phyloP scores from a whole-genome alignment of 2,888 invertebrate genomes.

The Oxycera nigricornis region DNA sequence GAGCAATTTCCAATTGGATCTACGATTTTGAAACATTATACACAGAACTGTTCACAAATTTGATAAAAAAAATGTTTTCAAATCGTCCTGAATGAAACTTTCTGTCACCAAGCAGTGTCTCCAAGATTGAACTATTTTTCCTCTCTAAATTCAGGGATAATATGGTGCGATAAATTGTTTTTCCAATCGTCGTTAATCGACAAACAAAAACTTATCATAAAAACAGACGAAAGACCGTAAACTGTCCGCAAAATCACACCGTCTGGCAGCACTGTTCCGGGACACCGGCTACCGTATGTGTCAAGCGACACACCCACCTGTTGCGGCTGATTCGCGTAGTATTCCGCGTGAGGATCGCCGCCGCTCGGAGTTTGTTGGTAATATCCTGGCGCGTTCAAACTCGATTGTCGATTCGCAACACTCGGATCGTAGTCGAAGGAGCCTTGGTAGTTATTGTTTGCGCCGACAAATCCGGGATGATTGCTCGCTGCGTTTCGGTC shows the following conservation, averaged over 20 bases:
- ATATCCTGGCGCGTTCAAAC: conserved; percentile 43
- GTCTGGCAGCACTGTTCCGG: not conserved
- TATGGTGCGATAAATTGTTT: not conserved
- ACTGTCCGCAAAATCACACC: not conserved
- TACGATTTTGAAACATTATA: too few relatives aligned
- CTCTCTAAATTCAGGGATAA: not conserved
- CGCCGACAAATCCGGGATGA: conserved; percentile 37
- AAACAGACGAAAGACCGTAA: too few relatives aligned
- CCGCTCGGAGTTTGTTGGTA: not conserved
- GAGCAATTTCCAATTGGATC: too few relatives aligned
- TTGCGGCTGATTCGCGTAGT: conserved; percentile 44
- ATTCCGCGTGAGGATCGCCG: conserved; percentile 39
- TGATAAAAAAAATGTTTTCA: too few relatives aligned
- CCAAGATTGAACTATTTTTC: not conserved
- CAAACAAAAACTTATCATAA: too few relatives aligned
- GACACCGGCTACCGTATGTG: not conserved
- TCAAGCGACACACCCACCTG: conserved; percentile 37
- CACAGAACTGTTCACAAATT: too few relatives aligned
- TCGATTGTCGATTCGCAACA: conserved; percentile 17
- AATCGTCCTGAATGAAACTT: not conserved
- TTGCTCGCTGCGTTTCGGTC: conserved; percentile 14
- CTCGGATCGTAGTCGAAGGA: conserved; percentile 38
- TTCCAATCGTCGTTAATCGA: not conserved
- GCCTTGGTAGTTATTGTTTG: conserved; percentile 18
- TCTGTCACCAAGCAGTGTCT: not conserved